Conservation (phyloP, 2,797 vertebrate species). For the Tragopan temminckii region DNA sequence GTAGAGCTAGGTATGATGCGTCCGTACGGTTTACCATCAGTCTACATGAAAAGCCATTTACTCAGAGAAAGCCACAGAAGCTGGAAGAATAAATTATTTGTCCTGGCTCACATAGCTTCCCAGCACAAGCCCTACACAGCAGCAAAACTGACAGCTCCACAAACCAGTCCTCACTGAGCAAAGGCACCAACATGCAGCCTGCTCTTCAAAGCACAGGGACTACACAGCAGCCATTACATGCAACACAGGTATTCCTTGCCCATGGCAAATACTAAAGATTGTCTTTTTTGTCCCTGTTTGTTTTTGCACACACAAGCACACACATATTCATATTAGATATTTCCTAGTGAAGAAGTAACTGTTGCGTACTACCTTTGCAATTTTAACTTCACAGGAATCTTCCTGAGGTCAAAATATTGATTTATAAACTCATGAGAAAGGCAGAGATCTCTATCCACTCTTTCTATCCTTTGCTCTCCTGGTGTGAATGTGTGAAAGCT, state of each 20-base stretch:
- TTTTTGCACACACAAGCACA: background rate
- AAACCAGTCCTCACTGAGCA: background rate
- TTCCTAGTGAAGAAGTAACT: background rate
- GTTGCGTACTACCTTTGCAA: background rate
- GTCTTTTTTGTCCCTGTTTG: background rate
- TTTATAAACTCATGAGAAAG: background rate
- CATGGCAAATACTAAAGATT: background rate
- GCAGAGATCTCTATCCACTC: too few species aligned
- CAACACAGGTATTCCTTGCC: background rate
- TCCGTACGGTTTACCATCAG: background rate
- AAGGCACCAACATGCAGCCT: background rate
- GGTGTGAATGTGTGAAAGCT: accelerated
- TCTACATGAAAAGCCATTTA: accelerated
- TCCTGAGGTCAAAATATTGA: background rate
- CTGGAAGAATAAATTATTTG: accelerated
- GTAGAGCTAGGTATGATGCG: background rate
- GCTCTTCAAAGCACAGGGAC: background rate
- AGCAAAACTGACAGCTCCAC: background rate
- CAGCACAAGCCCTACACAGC: background rate
- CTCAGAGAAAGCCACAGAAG: background rate
- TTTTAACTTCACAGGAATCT: background rate
- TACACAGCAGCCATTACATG: accelerated
- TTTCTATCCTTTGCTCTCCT: too few species aligned
- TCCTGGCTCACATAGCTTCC: background rate
- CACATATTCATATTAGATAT: background rate